phyloP scores from a whole-genome alignment of 2,888 invertebrate genomes.

The Melieria omissa region DNA sequence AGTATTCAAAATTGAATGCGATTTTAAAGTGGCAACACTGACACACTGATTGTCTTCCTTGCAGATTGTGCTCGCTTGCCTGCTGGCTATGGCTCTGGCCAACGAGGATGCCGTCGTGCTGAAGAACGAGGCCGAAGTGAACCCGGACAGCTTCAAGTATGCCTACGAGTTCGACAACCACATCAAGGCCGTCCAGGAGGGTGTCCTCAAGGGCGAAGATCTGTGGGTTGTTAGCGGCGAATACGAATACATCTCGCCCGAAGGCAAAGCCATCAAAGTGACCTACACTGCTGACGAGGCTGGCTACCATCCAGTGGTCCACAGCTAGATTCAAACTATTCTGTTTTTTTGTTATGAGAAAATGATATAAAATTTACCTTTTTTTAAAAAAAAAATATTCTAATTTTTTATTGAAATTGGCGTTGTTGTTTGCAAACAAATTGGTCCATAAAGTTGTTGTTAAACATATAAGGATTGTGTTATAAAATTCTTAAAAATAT shows the following conservation, averaged over 20 bases:
- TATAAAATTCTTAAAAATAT: too few relatives aligned
- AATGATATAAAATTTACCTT: too few relatives aligned
- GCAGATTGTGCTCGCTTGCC: constrained; percentile 46
- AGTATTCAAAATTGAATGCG: neutral
- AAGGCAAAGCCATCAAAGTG: constrained; percentile 47
- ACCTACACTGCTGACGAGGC: constrained; percentile 51
- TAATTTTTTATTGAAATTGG: too few relatives aligned
- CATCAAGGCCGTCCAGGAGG: constrained; percentile 50
- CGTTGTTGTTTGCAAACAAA: too few relatives aligned
- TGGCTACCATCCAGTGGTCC: constrained; percentile 45
- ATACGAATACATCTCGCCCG: constrained; percentile 49
- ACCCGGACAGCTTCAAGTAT: constrained; percentile 49
- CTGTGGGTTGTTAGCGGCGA: constrained; percentile 47
- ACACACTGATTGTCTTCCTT: neutral
- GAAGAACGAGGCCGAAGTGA: constrained; percentile 48
- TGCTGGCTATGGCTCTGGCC: constrained; percentile 45
- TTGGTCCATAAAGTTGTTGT: too few relatives aligned
- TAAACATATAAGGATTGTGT: too few relatives aligned
- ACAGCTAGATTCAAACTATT: neutral
- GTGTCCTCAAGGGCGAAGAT: constrained; percentile 42
- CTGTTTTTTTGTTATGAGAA: too few relatives aligned
- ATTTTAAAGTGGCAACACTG: neutral
- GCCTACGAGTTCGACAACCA: constrained; percentile 52
- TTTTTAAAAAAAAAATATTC: too few relatives aligned
- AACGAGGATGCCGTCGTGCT: constrained; percentile 44